Base-by-base conservation (phyloP, 2,888 invertebrate species). In the Geophilus truncorum region DNA sequence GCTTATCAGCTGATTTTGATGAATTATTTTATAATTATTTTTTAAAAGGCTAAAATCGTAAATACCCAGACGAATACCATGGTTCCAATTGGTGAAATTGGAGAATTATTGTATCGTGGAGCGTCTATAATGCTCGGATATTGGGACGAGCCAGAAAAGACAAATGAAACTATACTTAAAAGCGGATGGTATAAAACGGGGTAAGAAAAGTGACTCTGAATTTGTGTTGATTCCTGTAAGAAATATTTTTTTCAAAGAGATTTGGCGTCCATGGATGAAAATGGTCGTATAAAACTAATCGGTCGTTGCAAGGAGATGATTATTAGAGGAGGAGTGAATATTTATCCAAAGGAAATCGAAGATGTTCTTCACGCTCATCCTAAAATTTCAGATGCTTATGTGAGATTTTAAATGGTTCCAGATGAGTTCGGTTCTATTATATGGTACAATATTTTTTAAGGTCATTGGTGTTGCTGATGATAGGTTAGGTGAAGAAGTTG, bases 321-420 rank as follows among this genome's bases (percentile, higher is more conserved):
- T 10, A 88, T 89, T 79, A 84, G 89, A 36, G 90, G 90, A 12
- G 90, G 90, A 34, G 90, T 90, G 84, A 90, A 90, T 84, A 86
- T 90, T 80, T 90, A 89, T 84, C 90, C 90, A 0, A 85, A 86
- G 45, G 89, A 89, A 84, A 86, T 90, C 81, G 90, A 90, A 84
- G 87, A 89, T 81, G 85, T 88, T 75, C 85, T 90, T 9, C 87
- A 87, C 83, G 86, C 86, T 32, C 88, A 90, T 84, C 88, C 88
- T 0, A 86, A 86, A 79, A 85, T 90, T 15, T 86, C 85, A 81
- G 89, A 89, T 82, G 89, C 88, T 6, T 88, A 89, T 12, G 82
- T 80, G 45, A 79, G 25, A 2, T 10, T 25, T n/a, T 45, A 18
- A 25, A 25, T 15, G 28, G 15, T 70, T 15, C 10, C 5, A 25